Conservation (phyloP, 2,888 invertebrate genomes). For the Coenonympha arcania region DNA sequence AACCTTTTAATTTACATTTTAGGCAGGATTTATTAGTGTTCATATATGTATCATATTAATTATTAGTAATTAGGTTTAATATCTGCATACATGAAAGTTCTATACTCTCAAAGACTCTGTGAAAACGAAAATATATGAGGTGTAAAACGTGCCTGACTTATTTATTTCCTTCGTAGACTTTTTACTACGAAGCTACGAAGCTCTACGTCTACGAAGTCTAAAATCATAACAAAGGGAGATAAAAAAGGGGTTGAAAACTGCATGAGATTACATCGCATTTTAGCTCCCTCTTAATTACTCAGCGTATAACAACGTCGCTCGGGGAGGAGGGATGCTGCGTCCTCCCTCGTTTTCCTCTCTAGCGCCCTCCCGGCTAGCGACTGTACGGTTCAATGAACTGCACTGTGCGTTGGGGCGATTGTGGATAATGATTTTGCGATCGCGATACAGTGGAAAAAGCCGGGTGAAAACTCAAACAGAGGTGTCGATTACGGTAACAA, state of each 20-base stretch:
- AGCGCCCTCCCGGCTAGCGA: neutral
- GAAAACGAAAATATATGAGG: too few relatives aligned
- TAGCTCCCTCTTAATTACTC: constrained; percentile 14
- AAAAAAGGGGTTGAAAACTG: neutral
- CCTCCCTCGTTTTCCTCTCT: constrained; percentile 5
- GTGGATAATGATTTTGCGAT: neutral
- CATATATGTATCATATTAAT: too few relatives aligned
- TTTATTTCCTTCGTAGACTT: neutral
- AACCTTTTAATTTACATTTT: too few relatives aligned
- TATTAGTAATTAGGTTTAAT: too few relatives aligned
- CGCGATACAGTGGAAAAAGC: neutral
- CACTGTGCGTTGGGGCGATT: neutral
- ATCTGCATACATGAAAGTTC: too few relatives aligned
- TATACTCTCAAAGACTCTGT: too few relatives aligned
- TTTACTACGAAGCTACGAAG: neutral
- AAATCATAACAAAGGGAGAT: neutral
- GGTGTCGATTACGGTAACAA: too few relatives aligned
- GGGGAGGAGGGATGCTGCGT: constrained; percentile 10
- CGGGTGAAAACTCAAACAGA: too few relatives aligned
- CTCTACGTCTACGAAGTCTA: neutral
- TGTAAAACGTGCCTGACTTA: too few relatives aligned
- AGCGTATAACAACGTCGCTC: too few relatives aligned
- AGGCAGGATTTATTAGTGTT: too few relatives aligned
- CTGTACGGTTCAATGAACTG: constrained; percentile 21
- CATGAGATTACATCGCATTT: neutral